A percentile compares a stretch with the other conserved stretches of the same genome.
These are phyloP conservation scores for Vicugna pacos DNA, from an alignment of 2,113 vertebrate genomes.

Conservation along the genomic window DNA sequence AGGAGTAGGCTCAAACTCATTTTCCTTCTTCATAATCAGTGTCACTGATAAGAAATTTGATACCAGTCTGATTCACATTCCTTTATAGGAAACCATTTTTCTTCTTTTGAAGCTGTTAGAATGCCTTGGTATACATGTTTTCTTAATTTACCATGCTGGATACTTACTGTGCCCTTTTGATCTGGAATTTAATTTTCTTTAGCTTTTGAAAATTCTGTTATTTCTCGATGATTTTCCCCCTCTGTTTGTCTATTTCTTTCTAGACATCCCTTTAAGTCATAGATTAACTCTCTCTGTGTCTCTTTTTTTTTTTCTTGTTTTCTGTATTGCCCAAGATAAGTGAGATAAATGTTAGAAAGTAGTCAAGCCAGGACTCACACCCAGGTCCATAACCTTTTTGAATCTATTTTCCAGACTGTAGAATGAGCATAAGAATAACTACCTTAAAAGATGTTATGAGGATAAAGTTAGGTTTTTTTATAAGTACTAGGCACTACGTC, in stretches of 20 bases:
- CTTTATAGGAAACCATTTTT: background rate
- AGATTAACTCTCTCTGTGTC: background rate
- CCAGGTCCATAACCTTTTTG: background rate
- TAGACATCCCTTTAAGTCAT: background rate
- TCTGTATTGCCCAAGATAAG: background rate
- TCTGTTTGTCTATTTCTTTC: background rate
- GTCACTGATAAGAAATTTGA: background rate
- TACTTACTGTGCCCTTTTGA: background rate
- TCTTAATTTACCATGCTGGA: background rate
- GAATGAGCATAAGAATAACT: slow-evolving; percentile 5
- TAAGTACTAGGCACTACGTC: background rate
- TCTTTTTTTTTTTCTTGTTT: slow-evolving; percentile 34
- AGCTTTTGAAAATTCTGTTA: slow-evolving; percentile 39
- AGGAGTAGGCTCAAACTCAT: background rate
- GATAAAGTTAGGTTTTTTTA: background rate
- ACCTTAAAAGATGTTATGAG: background rate
- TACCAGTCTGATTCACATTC: background rate
- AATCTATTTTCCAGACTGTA: slow-evolving; percentile 5
- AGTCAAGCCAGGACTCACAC: background rate
- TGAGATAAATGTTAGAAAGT: slow-evolving; percentile 15
- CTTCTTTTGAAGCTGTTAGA: background rate
- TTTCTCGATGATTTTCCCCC: background rate
- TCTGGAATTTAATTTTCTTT: slow-evolving; percentile 30
- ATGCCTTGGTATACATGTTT: background rate
- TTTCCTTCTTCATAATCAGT: background rate